phyloP scores from a whole-genome alignment of 2,888 invertebrate genomes.

The Hypselothyrea guttata region DNA sequence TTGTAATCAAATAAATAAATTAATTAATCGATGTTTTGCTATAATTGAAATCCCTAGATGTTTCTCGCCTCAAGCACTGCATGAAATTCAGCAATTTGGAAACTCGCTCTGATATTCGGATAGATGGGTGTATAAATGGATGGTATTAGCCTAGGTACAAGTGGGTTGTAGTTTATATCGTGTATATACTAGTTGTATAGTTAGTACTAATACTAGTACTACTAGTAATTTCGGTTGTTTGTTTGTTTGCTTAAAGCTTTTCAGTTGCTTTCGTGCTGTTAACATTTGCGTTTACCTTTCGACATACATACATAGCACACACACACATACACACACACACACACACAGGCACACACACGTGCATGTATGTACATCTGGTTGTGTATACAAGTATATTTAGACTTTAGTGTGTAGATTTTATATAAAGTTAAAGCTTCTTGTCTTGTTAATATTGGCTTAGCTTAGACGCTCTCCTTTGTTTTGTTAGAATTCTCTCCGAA shows the following conservation, averaged over 20 bases:
- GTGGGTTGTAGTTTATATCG: conserved; percentile 31
- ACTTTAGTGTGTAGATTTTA: conserved; percentile 7
- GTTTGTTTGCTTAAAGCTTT: conserved; percentile 42
- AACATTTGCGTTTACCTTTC: conserved; percentile 33
- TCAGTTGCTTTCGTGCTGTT: conserved; percentile 36
- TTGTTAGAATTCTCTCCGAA: no score
- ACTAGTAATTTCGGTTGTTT: conserved; percentile 6
- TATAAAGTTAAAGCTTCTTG: conserved; percentile 56
- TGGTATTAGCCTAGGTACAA: no score
- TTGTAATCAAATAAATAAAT: no score
- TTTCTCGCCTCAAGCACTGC: no score
- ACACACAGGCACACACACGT: conserved; percentile 1
- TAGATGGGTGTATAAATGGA: no score
- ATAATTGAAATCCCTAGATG: no score
- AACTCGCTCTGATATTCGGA: no score
- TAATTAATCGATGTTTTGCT: no score
- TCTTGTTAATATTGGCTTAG: no score
- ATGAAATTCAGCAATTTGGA: no score
- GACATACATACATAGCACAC: conserved; percentile 25
- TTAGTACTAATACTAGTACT: conserved; percentile 21
- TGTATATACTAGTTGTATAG: conserved; percentile 18
- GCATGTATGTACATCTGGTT: neutral
- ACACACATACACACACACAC: conserved; percentile 10
- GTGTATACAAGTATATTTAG: neutral
- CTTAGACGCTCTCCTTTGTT: neutral